Percentiles rank a stretch among this genome's conserved stretches.
These are phyloP conservation scores for Pasiphila rectangulata DNA, from an alignment of 2,888 invertebrate species.

Conservation along the genomic window DNA sequence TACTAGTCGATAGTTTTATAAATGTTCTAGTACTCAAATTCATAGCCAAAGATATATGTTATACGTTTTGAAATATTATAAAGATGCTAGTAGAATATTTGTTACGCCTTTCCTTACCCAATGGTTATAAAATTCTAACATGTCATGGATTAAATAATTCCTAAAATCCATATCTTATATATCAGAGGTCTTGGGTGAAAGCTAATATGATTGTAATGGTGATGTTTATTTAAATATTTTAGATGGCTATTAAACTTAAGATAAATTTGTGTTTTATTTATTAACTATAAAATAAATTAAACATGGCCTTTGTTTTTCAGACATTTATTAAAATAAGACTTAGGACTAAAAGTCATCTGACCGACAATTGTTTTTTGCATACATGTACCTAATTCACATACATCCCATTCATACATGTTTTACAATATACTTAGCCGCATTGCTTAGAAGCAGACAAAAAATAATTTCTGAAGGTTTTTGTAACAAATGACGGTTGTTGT, in stretches of 20 bases:
- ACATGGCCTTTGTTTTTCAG: conserved; percentile 5
- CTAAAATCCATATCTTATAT: too few relatives aligned
- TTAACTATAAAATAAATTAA: conserved; percentile 3
- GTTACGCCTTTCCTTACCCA: too few relatives aligned
- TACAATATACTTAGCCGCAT: conserved; percentile 10
- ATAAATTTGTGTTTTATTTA: conserved; percentile 18
- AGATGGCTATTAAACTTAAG: conserved; percentile 19
- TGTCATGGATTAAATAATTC: too few relatives aligned
- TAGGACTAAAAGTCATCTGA: conserved; percentile 10
- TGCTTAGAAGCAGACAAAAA: neutral
- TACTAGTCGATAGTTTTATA: conserved; percentile 10
- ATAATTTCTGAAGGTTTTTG: too few relatives aligned
- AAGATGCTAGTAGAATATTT: too few relatives aligned
- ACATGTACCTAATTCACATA: conserved; percentile 2
- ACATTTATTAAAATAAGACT: conserved; percentile 19
- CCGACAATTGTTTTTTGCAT: conserved; percentile 1
- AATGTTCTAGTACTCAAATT: conserved; percentile 25
- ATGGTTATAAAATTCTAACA: too few relatives aligned
- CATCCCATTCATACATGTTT: neutral
- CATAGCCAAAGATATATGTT: conserved; percentile 23
- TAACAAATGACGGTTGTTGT: too few relatives aligned
- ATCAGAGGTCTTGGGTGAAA: too few relatives aligned
- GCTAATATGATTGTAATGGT: conserved; percentile 19
- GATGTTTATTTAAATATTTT: conserved; percentile 20
- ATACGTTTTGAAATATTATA: neutral